A percentile compares a stretch with the other conserved stretches of the same genome.
phyloP scores from a whole-genome alignment of 2,113 vertebrate genomes.

The Nibea albiflora region DNA sequence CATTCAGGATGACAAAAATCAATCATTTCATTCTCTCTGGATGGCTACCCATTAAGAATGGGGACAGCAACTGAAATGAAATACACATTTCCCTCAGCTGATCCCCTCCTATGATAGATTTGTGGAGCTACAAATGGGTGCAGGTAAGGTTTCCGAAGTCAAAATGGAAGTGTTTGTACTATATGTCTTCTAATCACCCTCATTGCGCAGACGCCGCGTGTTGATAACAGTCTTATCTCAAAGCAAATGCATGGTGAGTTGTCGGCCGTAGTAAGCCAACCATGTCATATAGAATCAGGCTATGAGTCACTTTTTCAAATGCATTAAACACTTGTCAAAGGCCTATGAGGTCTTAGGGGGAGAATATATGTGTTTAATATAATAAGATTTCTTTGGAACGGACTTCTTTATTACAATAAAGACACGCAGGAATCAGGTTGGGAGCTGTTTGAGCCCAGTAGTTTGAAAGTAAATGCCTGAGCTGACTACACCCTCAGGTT shows the following conservation, averaged over 20 bases:
- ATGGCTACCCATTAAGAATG: conserved; percentile 83
- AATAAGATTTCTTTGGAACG: conserved; percentile 40
- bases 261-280: conserved; percentile 71
- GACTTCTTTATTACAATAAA: conserved; percentile 27
- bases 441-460: not conserved
- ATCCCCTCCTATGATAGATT: conserved; percentile 81
- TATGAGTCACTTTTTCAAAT: conserved; percentile 64
- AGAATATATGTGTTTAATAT: conserved; percentile 47
- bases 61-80: conserved; percentile 81
- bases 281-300: conserved; percentile 72
- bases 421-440: not conserved
- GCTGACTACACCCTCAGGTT: not conserved
- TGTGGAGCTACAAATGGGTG: conserved; percentile 77
- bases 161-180: conserved; percentile 80
- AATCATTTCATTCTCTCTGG: conserved; percentile 86
- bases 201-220: conserved; percentile 77
- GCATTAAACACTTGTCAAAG: conserved; percentile 71
- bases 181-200: conserved; percentile 83
- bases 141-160: conserved; percentile 74
- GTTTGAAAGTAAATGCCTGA: not conserved
- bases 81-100: conserved; percentile 83
- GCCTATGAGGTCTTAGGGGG: conserved; percentile 6
- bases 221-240: conserved; percentile 79
- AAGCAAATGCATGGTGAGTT: conserved; percentile 68
- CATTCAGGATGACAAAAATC: conserved; percentile 85